Base-by-base conservation (phyloP, 2,113 vertebrate genomes). In the Pachypanchax playfairii region DNA sequence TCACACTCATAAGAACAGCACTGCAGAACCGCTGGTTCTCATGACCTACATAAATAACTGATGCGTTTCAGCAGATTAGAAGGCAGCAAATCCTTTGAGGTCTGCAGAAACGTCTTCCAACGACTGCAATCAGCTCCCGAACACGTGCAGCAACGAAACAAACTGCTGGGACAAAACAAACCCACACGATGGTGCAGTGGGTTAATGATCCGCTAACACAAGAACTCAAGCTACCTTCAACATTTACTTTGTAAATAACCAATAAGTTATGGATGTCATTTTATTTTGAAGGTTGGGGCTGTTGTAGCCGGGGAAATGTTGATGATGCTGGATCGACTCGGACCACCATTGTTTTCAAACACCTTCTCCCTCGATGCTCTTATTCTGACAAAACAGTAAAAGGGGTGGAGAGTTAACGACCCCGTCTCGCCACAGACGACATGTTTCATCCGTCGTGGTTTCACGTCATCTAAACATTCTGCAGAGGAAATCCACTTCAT, bases 21-120 rank as follows among this genome's bases (percentile, higher is more conserved):
- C 43, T 42, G 60, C 14, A n/a, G 65, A 54, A 70, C 51, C 33
- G 50, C 35, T 50, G 62, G 60, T 50, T 50, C 54, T 36, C 3
- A 2, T 70, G 56, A 72, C 65, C 52, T 67, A 49, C 35, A 67
- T 44, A 63, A 74, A 77, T 55, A 66, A 21, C 29, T 28, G 4
- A 25, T 25, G 41, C 26, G 57, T 60, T 38, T 8, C 24, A 50
- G 49, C 24, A 55, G 52, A 63, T 66, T 36, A 29, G n/a, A 69
- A 22, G 31, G 14, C 39, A 22, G 46, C 26, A 61, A 42, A 61
- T 20, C 28, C 33, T 72, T 63, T 47, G 44, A 52, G 43, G 68
- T 64, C 41, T 5, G 13, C 33, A 17, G 33, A 22, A n/a, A 46
- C n/a, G 28, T 70, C 46, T 28, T 64, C 41, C 35, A 31, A 38